These are phyloP conservation scores for Ursus arctos DNA, from an alignment of 2,113 vertebrate genomes.

Conservation along the genomic window DNA sequence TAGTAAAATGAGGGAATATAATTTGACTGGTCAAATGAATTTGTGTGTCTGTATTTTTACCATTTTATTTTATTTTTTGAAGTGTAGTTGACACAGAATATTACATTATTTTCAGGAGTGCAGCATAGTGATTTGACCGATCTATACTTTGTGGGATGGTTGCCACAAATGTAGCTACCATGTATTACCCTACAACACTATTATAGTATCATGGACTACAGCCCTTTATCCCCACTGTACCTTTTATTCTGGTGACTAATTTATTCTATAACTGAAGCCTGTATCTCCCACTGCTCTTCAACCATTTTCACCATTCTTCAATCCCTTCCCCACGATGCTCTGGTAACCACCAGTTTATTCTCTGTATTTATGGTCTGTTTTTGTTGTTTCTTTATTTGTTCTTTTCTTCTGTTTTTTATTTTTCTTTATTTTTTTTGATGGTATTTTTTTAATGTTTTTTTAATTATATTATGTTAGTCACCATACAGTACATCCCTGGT, in stretches of 20 bases:
- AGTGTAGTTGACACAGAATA: not conserved
- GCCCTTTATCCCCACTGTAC: not conserved
- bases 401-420: not conserved
- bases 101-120: not conserved
- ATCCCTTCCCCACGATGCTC: not conserved
- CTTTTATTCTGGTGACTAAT: not conserved
- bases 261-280: not conserved
- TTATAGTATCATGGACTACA: not conserved
- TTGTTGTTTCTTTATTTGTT: not conserved
- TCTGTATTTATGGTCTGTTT: not conserved
- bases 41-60: not conserved
- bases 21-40: not conserved
- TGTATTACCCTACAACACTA: not conserved
- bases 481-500: no score
- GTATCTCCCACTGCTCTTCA: not conserved
- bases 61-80: not conserved
- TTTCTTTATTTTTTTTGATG: no score
- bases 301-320: not conserved
- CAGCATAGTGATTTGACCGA: not conserved
- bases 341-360: not conserved
- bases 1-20: not conserved
- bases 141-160: not conserved
- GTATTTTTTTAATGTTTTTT: no score
- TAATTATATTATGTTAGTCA: no score
- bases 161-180: not conserved